phyloP scores from a whole-genome alignment of 2,797 vertebrate species.

The Hydrophis major region DNA sequence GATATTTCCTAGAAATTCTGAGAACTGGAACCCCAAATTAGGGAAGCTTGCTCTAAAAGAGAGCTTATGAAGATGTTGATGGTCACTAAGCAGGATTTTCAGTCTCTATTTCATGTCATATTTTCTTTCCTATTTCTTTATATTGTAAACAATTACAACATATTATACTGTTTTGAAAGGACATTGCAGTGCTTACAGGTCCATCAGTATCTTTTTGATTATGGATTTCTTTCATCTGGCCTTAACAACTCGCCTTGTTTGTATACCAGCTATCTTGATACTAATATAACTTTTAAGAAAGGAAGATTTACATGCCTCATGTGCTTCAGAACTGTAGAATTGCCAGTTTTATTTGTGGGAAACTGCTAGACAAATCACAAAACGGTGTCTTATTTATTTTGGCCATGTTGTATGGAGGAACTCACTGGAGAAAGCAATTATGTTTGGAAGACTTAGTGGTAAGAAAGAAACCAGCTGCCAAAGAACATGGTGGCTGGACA shows the following conservation, averaged over 20 bases:
- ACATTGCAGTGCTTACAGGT: not conserved
- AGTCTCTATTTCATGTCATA: not conserved
- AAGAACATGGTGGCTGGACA: not conserved
- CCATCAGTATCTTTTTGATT: not conserved
- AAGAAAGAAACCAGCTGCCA: not conserved
- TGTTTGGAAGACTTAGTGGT: not conserved
- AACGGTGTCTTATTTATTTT: not conserved
- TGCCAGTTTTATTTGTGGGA: not conserved
- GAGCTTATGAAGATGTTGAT: not conserved
- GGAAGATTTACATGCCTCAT: not conserved
- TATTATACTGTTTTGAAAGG: not conserved
- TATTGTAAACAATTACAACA: not conserved
- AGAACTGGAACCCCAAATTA: not conserved
- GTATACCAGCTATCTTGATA: conserved; percentile 2
- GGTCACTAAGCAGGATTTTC: conserved; percentile 31
- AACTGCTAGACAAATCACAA: not conserved
- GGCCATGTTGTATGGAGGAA: not conserved
- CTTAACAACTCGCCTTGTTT: not conserved
- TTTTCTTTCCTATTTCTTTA: conserved; percentile 46
- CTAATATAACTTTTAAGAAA: not conserved
- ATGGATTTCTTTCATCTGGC: not conserved
- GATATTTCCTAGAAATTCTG: not conserved
- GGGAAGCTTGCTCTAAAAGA: not conserved
- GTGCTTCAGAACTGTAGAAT: not conserved
- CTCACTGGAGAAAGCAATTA: not conserved